Base-by-base conservation (phyloP, 1,140 invertebrate species). In the Nomia melanderi region DNA sequence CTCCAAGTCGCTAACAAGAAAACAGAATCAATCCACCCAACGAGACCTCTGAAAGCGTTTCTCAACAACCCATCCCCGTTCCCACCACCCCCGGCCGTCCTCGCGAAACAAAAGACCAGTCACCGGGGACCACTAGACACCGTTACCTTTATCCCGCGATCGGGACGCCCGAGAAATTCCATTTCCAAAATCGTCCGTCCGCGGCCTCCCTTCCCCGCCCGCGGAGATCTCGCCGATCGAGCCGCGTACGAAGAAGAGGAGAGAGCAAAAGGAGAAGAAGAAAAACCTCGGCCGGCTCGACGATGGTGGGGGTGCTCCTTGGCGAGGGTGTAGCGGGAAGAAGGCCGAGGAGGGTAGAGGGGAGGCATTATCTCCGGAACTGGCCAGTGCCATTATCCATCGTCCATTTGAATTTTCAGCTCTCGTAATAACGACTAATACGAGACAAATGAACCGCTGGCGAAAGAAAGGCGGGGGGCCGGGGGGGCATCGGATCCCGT, bases 361-460 rank as follows among this genome's bases (percentile, higher is more conserved):
- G 47, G 33, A 41, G 64, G 72, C 72, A 80, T 84, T 76, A 83
- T 83, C 82, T 83, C 64, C 70, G 80, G 41, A 78, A 75, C 57
- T 76, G 76, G 76, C 63, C 82, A 83, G 81, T 83, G 72, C 81
- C 82, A 84, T 84, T 84, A 84, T 84, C 82, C 81, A 71, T 77
- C 81, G 82, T 85, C 79, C 81, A 88, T 89, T 89, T 90, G 82
- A 88, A 90, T 90, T 87, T 87, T 87, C 86, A 85, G 80, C 69
- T 89, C 86, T 86, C 70, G 86, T 90, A 91, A 90, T 91, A 89
- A 90, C 82, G 84, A 88, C 87, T 90, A 89, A 90, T 89, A 88
- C 82, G 86, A 89, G 89, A 91, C 90, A 90, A 91, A 90, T 90
- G 90, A 90, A 90, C 85, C 80, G 86, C 63, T 83, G 66, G 63